These are phyloP conservation scores for Machaerirhynchus nigripectus DNA, from an alignment of 2,113 vertebrate genomes.

Conservation along the genomic window DNA sequence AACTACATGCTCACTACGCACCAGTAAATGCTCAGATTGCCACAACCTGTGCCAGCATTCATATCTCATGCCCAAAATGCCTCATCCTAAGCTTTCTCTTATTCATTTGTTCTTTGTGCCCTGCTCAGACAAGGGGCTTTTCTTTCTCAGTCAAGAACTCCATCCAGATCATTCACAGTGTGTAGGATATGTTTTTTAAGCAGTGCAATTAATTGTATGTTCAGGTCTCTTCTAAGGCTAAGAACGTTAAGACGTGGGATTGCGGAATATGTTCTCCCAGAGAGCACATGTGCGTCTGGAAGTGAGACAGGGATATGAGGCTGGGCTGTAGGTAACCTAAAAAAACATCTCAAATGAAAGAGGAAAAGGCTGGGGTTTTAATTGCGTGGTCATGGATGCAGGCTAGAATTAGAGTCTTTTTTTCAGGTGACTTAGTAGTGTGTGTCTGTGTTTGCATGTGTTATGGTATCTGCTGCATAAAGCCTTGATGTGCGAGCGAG, in stretches of 20 bases:
- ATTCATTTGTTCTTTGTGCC: background rate
- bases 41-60: background rate
- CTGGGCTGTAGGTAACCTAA: background rate
- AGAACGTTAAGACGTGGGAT: background rate
- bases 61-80: background rate
- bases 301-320: background rate
- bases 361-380: background rate
- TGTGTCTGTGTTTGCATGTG: background rate
- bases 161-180: background rate
- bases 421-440: background rate
- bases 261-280: background rate
- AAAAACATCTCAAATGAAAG: background rate
- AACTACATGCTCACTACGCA: background rate
- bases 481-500: background rate
- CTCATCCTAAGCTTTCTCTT: background rate
- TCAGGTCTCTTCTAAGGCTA: background rate
- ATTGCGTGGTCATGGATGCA: background rate
- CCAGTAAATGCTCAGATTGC: background rate
- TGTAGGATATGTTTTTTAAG: background rate
- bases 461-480: background rate
- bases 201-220: background rate
- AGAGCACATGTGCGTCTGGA: background rate
- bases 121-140: background rate
- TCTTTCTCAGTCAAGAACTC: background rate
- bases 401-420: background rate